Evolutionary conservation across 2,888 invertebrate species (phyloP), one percentile per base, ranked within the genome.

Genomic region (Sinodicranocentrus sp.): DNA sequence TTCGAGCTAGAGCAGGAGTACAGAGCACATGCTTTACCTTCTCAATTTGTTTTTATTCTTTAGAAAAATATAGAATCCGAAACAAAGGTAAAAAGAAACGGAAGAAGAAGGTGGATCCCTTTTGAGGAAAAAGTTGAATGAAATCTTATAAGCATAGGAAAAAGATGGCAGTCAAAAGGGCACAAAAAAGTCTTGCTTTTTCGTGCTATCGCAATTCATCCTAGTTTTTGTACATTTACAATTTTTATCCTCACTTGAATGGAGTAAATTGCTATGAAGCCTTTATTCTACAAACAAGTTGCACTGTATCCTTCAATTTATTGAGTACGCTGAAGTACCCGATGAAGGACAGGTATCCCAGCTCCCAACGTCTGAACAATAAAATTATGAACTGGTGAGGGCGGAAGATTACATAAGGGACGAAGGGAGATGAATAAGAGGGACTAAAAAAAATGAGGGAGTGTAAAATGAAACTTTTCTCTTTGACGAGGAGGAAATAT

Each of bases 141-240:
- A 26, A 26, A n/a, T n/a, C n/a, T n/a, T n/a, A n/a, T n/a, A n/a
- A 61, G 43, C 5, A 52, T 26, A 28, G 54, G 17, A 71, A 78
- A 68, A 70, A 73, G n/a, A 78, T 78, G 78, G 78, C 78, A 78
- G 78, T 78, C 78, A 78, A 70, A 78, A 78, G 78, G 68, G 57
- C 78, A 78, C 33, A 78, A 78, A 78, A 78, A 70, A 68, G 10
- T 33, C 39, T 59, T 57, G 54, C 61, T 57, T n/a, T 1, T 48
- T n/a, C n/a, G n/a, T 26, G 19, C 43, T 39, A 6, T 65, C 43
- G 28, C 63, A 19, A 15, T 10, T 5, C 65, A 5, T 61, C 8
- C 26, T n/a, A 25, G 3, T 57, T 21, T 23, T 25, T 25, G 19
- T 65, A 8, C 2, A 21, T 59, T 10, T n/a, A 5, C 19, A 6